phyloP scores from a whole-genome alignment of 2,888 invertebrate genomes.

The Crepidodera aurea region DNA sequence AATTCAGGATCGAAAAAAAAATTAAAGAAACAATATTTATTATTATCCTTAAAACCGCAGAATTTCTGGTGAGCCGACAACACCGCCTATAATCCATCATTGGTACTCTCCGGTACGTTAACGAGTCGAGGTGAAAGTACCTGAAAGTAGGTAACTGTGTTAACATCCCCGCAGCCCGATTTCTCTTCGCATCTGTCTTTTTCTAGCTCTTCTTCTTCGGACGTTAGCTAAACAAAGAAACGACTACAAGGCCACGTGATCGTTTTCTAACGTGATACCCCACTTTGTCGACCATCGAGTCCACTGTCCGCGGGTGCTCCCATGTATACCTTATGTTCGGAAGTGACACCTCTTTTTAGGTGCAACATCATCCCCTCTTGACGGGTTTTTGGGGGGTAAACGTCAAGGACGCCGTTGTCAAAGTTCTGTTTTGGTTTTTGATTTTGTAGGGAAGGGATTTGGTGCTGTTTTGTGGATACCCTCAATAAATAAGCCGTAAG shows the following conservation, averaged over 20 bases:
- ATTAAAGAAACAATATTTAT: too few relatives aligned
- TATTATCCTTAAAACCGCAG: too few relatives aligned
- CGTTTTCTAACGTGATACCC: constrained; percentile 46
- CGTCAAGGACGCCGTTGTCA: constrained; percentile 58
- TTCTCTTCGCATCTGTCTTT: constrained; percentile 49
- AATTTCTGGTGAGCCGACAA: background rate
- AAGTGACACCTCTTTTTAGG: constrained; percentile 41
- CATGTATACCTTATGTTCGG: constrained; percentile 39
- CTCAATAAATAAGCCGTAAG: constrained; percentile 33
- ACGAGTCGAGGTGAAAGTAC: constrained; percentile 58
- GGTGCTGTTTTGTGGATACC: constrained; percentile 27
- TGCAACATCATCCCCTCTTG: constrained; percentile 56
- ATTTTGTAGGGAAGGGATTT: constrained; percentile 35
- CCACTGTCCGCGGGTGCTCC: constrained; percentile 42
- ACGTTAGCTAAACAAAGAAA: constrained; percentile 34
- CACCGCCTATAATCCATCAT: background rate
- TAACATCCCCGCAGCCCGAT: constrained; percentile 53
- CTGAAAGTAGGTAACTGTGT: constrained; percentile 61
- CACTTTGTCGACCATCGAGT: constrained; percentile 33
- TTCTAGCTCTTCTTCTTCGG: constrained; percentile 18
- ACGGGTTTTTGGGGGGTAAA: constrained; percentile 53
- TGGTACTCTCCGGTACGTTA: constrained; percentile 1
- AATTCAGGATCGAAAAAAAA: too few relatives aligned
- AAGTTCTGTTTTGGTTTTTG: constrained; percentile 41
- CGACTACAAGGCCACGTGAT: constrained; percentile 44